Base-by-base conservation (phyloP, 1,140 invertebrate species). In the Musca domestica region DNA sequence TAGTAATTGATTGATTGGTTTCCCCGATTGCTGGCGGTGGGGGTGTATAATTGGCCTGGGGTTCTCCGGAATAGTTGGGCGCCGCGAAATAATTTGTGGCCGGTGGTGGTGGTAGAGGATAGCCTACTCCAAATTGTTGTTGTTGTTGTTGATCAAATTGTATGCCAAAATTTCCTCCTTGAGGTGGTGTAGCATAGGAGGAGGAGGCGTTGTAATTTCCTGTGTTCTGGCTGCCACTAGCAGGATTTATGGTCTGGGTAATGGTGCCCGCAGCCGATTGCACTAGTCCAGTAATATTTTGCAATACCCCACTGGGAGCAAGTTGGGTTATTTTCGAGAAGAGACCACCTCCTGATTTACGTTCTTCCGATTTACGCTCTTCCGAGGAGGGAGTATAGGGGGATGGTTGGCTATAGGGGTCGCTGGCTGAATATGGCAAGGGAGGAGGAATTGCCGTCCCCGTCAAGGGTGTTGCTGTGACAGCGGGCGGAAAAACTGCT, bases 221-320 rank as follows among this genome's bases (percentile, higher is more conserved):
- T 5, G 5, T 58, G 54, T 3, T 30, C 27, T 30, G 10, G 6
- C 6, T 30, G 10, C 34, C 6, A 41, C 10, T 2, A 47, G 41
- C 10, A 15, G 63, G 10, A 56, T 65, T 30, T 19, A 5, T 27
- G 34, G 48, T 64, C 67, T 67, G 54, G 2, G 63, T 27, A 10
- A 71, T 34, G 54, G 72, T 71, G 10, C 74, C 78, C 5, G 75
- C 73, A 25, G 78, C 76, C 9, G 78, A 76, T 70, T 80, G 76
- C 41, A 81, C 78, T 2, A 81, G 51, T 10, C 78, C 78, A 0
- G 78, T 74, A 34, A 81, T 74, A 46, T 81, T 81, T 30, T 81
- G 78, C 2, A 79, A 58, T 5, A 81, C 78, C 7, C 75, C 75
- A 14, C 72, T 68, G 0, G 77, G 78, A 10, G 77, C 78, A 14